Percentiles rank a stretch among this genome's conserved stretches.
These are phyloP conservation scores for Polymixis lichenea DNA, from an alignment of 2,888 invertebrate genomes.

Conservation along the genomic window DNA sequence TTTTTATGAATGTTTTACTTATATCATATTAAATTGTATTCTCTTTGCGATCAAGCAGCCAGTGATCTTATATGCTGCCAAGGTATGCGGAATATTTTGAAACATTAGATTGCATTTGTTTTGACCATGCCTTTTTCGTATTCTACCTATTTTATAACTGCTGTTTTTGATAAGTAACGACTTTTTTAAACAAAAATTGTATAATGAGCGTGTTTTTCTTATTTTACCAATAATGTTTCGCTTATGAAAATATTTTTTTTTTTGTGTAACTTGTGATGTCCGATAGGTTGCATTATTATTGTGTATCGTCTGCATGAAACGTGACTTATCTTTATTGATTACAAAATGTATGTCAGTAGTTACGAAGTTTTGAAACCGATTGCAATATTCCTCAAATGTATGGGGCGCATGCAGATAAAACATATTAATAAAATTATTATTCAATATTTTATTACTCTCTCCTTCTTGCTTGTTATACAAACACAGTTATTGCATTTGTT, in stretches of 20 bases:
- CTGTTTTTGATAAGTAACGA: conserved; percentile 33
- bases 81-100: conserved; percentile 83
- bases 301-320: conserved; percentile 64
- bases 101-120: conserved; percentile 56
- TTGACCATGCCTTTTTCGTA: conserved; percentile 50
- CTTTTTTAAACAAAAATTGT: neutral
- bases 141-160: conserved; percentile 34
- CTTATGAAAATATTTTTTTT: conserved; percentile 10
- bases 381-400: conserved; percentile 26
- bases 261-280: conserved; percentile 37
- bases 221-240: neutral
- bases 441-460: neutral
- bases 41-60: conserved; percentile 89
- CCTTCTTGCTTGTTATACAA: conserved; percentile 26
- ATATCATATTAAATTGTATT: conserved; percentile 75
- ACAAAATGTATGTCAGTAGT: conserved; percentile 43
- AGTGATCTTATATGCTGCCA: conserved; percentile 90
- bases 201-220: conserved; percentile 6
- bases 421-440: neutral
- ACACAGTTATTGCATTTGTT: conserved; percentile 2
- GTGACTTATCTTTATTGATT: conserved; percentile 46
- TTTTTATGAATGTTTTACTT: conserved; percentile 29
- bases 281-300: conserved; percentile 50
- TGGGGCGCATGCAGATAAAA: conserved; percentile 47
- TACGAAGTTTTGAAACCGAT: conserved; percentile 4